Conservation (phyloP, 1,140 invertebrate genomes). For the Neodiprion virginianus region DNA sequence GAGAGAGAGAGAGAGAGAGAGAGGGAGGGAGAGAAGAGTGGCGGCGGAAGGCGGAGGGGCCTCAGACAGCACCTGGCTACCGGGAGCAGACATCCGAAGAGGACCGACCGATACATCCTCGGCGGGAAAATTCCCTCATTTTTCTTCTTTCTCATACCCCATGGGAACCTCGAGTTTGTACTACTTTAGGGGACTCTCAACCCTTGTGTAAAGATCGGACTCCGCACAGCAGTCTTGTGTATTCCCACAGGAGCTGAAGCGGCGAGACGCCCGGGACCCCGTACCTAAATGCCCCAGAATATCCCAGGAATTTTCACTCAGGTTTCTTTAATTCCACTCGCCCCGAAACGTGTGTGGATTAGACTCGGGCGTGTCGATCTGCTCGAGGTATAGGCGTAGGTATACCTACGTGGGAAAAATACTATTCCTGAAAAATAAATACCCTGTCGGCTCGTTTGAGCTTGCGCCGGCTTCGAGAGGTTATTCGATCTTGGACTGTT, state of each 20-base stretch:
- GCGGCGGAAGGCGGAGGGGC: conserved; percentile 15
- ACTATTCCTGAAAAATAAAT: too few species aligned
- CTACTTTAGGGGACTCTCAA: conserved; percentile 31
- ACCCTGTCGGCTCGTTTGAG: too few species aligned
- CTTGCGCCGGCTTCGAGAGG: too few species aligned
- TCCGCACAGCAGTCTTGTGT: not conserved
- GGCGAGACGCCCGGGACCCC: too few species aligned
- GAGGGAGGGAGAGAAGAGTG: conserved; percentile 17
- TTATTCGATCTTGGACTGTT: too few species aligned
- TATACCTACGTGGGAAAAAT: too few species aligned
- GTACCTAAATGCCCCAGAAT: not conserved
- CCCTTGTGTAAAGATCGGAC: not conserved
- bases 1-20: not conserved
- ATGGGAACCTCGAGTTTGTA: conserved; percentile 40
- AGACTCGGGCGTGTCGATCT: too few species aligned
- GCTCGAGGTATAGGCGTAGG: too few species aligned
- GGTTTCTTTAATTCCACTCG: too few species aligned
- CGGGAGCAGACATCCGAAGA: conserved; percentile 38
- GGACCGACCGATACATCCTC: conserved; percentile 42
- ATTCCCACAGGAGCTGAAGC: too few species aligned
- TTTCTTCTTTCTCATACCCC: conserved; percentile 34
- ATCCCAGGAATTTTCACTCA: not conserved
- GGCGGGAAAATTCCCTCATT: conserved; percentile 48
- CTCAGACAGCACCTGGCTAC: conserved; percentile 54
- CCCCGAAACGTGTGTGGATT: too few species aligned